Evolutionary conservation across 2,888 invertebrate species (phyloP).

Genomic region (Drosophila algonquin): DNA sequence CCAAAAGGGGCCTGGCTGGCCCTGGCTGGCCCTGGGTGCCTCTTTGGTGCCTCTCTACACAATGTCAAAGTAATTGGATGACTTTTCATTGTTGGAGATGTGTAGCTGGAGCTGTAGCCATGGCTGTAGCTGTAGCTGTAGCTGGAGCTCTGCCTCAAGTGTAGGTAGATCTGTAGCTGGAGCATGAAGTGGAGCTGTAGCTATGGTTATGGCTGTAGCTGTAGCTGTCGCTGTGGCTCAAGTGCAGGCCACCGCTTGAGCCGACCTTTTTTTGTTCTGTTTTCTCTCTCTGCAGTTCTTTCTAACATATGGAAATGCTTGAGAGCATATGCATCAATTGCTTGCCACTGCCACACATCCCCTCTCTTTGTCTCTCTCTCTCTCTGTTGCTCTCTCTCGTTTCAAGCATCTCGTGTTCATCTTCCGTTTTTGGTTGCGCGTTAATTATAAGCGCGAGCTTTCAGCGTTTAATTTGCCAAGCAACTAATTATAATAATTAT

Average conservation of each 20-base stretch:
- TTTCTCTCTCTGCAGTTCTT: conserved; percentile 10
- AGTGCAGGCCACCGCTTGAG: conserved; percentile 6
- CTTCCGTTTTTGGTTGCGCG: conserved; percentile 33
- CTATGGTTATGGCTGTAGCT: conserved; percentile 3
- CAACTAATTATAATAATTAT: conserved; percentile 66
- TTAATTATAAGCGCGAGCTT: conserved; percentile 58
- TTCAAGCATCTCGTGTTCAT: conserved; percentile 10
- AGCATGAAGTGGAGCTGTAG: conserved; percentile 3
- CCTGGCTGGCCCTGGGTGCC: conserved; percentile 12
- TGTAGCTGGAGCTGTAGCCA: too few relatives aligned
- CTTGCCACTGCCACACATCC: conserved; percentile 2
- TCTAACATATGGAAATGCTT: conserved; percentile 61
- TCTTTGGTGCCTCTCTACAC: conserved; percentile 40
- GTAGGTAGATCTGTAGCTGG: conserved; percentile 1
- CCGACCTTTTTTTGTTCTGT: conserved; percentile 31
- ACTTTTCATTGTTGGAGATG: conserved; percentile 53
- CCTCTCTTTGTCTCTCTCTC: too few relatives aligned
- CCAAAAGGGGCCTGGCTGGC: conserved; percentile 9
- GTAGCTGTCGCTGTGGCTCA: neutral
- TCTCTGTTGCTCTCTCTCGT: neutral
- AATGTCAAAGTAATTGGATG: conserved; percentile 79
- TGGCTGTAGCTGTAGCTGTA: neutral
- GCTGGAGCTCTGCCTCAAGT: conserved; percentile 7
- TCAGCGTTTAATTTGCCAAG: conserved; percentile 54
- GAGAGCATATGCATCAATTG: conserved; percentile 69